phyloP scores from a whole-genome alignment of 2,113 vertebrate species.

The Amphilophus citrinellus region DNA sequence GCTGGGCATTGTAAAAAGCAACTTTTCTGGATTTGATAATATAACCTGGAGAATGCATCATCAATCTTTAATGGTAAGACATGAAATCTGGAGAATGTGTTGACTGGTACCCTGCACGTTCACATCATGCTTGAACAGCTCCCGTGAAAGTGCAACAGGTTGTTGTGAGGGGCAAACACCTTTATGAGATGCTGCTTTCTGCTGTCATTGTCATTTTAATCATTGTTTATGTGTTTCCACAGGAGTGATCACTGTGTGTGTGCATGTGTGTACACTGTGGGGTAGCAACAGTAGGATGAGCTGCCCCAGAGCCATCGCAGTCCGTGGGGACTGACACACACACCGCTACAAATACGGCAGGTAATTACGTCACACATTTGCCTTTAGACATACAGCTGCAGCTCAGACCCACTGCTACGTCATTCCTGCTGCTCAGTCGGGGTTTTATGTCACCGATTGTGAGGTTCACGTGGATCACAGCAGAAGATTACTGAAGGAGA shows the following conservation, averaged over 20 bases:
- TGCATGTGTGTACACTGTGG: conserved; percentile 31
- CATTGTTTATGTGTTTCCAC: conserved; percentile 47
- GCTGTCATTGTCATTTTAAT: background rate
- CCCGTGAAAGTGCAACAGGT: conserved; percentile 3
- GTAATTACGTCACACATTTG: conserved; percentile 63
- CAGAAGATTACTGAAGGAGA: background rate
- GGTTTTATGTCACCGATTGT: background rate
- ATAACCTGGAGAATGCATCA: conserved; percentile 13
- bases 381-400: background rate
- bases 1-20: conserved; percentile 4
- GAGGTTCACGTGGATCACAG: background rate
- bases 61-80: conserved; percentile 26
- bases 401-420: background rate
- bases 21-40: conserved; percentile 39
- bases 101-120: background rate
- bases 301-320: conserved; percentile 56
- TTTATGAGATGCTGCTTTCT: background rate
- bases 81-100: conserved; percentile 32
- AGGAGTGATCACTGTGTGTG: conserved; percentile 65
- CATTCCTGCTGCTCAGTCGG: background rate
- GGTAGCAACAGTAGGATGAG: conserved; percentile 70
- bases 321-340: conserved; percentile 73
- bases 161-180: background rate
- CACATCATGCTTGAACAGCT: conserved; percentile 8
- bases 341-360: conserved; percentile 69